A percentile compares a stretch with the other conserved stretches of the same genome.
phyloP scores from a whole-genome alignment of 2,888 invertebrate genomes.

The Cheilosia impressa region DNA sequence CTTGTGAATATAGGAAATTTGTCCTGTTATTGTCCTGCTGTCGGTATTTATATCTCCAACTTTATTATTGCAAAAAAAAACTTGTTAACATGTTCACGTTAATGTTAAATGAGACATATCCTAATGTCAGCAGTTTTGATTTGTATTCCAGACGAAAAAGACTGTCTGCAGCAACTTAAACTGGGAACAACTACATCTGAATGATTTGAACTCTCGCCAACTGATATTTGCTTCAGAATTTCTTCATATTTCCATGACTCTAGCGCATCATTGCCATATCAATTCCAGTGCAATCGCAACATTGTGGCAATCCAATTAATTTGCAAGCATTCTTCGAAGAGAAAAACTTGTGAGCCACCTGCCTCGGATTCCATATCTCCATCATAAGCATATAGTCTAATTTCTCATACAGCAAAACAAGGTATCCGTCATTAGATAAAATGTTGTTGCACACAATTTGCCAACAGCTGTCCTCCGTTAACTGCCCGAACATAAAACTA shows the following conservation, averaged over 20 bases:
- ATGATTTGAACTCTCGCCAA: too few species aligned
- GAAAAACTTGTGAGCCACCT: not conserved
- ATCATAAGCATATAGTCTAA: not conserved
- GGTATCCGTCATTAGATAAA: not conserved
- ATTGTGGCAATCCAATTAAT: not conserved
- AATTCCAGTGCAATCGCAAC: not conserved
- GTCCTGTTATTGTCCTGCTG: too few species aligned
- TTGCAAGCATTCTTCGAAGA: not conserved
- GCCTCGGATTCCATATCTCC: not conserved
- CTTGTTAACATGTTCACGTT: not conserved
- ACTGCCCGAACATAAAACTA: conserved; percentile 23
- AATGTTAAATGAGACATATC: not conserved
- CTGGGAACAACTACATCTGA: not conserved
- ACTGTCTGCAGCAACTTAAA: too few species aligned
- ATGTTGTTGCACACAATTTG: conserved; percentile 39
- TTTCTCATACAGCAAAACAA: conserved; percentile 1
- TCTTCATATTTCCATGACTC: too few species aligned
- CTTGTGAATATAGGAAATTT: too few species aligned
- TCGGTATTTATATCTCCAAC: too few species aligned
- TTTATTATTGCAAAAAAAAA: not conserved
- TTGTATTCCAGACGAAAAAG: not conserved
- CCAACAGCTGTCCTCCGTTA: conserved; percentile 55
- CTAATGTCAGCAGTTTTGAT: not conserved
- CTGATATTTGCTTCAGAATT: not conserved
- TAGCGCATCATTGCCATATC: not conserved